A percentile compares a stretch with the other conserved stretches of the same genome.
Evolutionary conservation across 2,113 vertebrate genomes (phyloP).

Genomic region (Callithrix jacchus): DNA sequence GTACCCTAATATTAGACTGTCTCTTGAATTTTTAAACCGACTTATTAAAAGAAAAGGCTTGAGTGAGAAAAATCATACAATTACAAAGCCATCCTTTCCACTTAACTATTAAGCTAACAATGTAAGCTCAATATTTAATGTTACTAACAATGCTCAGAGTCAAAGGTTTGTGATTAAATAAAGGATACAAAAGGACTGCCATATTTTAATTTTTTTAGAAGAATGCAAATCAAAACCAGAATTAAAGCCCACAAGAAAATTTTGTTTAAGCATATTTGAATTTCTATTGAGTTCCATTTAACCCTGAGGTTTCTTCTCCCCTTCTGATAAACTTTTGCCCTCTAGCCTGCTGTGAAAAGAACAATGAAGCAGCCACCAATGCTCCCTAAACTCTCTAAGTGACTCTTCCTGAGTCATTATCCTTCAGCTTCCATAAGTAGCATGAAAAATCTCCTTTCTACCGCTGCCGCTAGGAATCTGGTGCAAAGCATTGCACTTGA

Average conservation of each 20-base stretch:
- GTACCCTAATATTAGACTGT: conserved; percentile 72
- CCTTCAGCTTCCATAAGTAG: conserved; percentile 59
- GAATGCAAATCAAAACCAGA: conserved; percentile 79
- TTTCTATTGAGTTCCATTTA: conserved; percentile 80
- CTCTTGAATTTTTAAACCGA: conserved; percentile 80
- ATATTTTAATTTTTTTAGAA: conserved; percentile 78
- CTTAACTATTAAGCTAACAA: conserved; percentile 77
- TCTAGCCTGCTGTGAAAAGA: conserved; percentile 77
- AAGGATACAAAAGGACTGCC: conserved; percentile 73
- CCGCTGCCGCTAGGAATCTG: conserved; percentile 59
- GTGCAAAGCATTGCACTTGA: not conserved
- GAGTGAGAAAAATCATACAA: conserved; percentile 78
- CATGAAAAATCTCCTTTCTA: conserved; percentile 71
- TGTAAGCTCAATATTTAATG: conserved; percentile 82
- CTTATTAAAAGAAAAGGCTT: conserved; percentile 74
- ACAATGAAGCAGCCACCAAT: conserved; percentile 75
- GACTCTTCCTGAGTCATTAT: conserved; percentile 72
- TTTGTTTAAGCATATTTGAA: conserved; percentile 79
- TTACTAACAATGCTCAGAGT: conserved; percentile 81
- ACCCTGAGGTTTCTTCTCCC: conserved; percentile 61
- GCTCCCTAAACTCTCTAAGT: conserved; percentile 60
- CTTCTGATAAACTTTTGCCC: conserved; percentile 82
- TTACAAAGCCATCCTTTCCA: conserved; percentile 77
- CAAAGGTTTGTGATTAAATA: conserved; percentile 82
- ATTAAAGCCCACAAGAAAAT: conserved; percentile 79